These are phyloP conservation scores for Cosmia trapezina DNA, from an alignment of 2,888 invertebrate species.

Conservation along the genomic window DNA sequence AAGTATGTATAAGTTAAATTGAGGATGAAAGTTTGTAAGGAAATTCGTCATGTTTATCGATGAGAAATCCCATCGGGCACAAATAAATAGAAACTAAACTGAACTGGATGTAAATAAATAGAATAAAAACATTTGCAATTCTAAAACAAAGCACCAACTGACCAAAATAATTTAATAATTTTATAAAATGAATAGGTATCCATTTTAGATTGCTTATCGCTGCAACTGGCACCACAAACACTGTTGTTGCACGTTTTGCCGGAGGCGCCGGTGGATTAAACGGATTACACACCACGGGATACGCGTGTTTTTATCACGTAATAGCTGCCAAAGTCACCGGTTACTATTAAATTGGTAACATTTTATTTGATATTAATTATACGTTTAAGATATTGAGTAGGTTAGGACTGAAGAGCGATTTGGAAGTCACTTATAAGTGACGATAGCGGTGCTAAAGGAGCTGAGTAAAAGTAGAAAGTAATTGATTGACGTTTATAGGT, in stretches of 20 bases:
- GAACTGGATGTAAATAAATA: neutral
- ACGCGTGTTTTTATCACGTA: constrained; percentile 79
- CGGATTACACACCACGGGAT: constrained; percentile 81
- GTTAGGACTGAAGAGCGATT: neutral
- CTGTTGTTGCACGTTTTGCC: constrained; percentile 75
- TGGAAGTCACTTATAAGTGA: neutral
- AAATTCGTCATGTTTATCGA: too few relatives aligned
- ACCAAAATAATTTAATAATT: neutral
- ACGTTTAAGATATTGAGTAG: neutral
- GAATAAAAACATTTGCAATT: neutral
- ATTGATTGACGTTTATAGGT: neutral
- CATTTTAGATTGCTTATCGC: constrained; percentile 54
- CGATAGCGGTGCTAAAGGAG: neutral
- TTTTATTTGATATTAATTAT: constrained; percentile 42
- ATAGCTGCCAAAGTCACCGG: constrained; percentile 72
- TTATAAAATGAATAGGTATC: too few relatives aligned
- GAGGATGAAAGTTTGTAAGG: too few relatives aligned
- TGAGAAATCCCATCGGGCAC: too few relatives aligned
- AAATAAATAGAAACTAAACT: too few relatives aligned
- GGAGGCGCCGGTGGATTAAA: constrained; percentile 80
- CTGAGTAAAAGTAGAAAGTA: neutral
- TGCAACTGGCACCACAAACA: constrained; percentile 60
- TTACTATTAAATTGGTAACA: constrained; percentile 43
- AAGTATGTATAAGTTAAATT: too few relatives aligned
- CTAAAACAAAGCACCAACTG: neutral